phyloP scores from a whole-genome alignment of 2,113 vertebrate species.

The Limnothrissa miodon region DNA sequence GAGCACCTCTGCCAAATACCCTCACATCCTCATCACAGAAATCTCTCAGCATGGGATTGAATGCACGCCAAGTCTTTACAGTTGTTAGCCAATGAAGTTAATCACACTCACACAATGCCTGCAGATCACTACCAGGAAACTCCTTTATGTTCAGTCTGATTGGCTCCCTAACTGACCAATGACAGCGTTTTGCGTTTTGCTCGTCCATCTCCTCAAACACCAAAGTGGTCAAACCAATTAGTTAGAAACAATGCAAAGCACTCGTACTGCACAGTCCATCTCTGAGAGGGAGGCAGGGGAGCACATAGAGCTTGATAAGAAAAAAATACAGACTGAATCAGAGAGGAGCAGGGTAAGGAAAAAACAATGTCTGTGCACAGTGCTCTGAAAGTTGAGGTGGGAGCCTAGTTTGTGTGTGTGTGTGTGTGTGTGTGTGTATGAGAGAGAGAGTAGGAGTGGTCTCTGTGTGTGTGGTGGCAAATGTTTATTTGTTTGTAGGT shows the following conservation, averaged over 20 bases:
- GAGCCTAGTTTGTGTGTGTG: neutral
- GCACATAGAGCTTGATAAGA: neutral
- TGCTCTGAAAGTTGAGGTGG: neutral
- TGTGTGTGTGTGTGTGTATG: neutral
- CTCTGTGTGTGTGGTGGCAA: too few relatives aligned
- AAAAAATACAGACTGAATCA: neutral
- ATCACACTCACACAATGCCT: constrained; percentile 52
- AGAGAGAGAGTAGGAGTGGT: too few relatives aligned
- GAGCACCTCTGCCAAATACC: constrained; percentile 37
- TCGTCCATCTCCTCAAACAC: neutral
- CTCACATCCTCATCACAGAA: constrained; percentile 22
- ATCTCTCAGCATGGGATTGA: constrained; percentile 53
- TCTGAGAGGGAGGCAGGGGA: neutral
- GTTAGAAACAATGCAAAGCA: neutral
- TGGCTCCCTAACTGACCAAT: constrained; percentile 38
- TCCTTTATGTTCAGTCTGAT: constrained; percentile 62
- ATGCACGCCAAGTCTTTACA: constrained; percentile 47
- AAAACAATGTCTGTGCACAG: neutral
- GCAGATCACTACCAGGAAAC: constrained; percentile 51
- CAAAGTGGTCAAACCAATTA: constrained; percentile 19
- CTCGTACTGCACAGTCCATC: neutral
- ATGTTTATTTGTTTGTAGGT: neutral
- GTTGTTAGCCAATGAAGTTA: constrained; percentile 68
- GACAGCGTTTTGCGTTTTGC: neutral
- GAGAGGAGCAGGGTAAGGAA: neutral